Conservation (phyloP, 2,797 vertebrate species). For the Phoxinus dragarum region DNA sequence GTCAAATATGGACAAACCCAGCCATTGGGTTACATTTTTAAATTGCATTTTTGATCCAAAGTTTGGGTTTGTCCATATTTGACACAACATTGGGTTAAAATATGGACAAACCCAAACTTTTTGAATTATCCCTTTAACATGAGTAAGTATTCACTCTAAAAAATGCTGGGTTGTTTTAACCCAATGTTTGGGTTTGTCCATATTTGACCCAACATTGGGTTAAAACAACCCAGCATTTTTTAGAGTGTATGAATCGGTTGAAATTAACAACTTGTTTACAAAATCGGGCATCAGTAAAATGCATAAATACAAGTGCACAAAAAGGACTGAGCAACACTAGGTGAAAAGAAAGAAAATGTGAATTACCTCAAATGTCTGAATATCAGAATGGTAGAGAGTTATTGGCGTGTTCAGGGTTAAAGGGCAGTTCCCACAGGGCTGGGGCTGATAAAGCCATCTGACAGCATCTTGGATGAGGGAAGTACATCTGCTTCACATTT, state of each 20-base stretch:
- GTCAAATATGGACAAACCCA: too few relatives aligned
- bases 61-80: too few relatives aligned
- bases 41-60: too few relatives aligned
- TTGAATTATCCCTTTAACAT: too few relatives aligned
- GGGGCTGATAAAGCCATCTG: slow-evolving; percentile 69
- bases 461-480: slow-evolving; percentile 67
- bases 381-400: slow-evolving; percentile 21
- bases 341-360: slow-evolving; percentile 12
- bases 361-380: slow-evolving; percentile 30
- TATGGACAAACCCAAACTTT: too few relatives aligned
- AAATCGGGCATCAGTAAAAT: background rate
- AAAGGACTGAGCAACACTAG: background rate
- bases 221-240: too few relatives aligned
- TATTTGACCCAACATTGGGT: too few relatives aligned
- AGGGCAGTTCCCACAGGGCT: slow-evolving; percentile 54
- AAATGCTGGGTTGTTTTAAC: too few relatives aligned
- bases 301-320: background rate
- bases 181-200: too few relatives aligned
- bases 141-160: too few relatives aligned
- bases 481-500: slow-evolving; percentile 78
- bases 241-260: background rate
- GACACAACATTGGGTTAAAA: too few relatives aligned
- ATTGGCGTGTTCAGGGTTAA: slow-evolving; percentile 35
- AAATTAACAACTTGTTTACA: background rate
- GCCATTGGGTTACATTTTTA: too few relatives aligned